Base-by-base conservation (phyloP, 2,797 vertebrate species). In the Cygnus olor region DNA sequence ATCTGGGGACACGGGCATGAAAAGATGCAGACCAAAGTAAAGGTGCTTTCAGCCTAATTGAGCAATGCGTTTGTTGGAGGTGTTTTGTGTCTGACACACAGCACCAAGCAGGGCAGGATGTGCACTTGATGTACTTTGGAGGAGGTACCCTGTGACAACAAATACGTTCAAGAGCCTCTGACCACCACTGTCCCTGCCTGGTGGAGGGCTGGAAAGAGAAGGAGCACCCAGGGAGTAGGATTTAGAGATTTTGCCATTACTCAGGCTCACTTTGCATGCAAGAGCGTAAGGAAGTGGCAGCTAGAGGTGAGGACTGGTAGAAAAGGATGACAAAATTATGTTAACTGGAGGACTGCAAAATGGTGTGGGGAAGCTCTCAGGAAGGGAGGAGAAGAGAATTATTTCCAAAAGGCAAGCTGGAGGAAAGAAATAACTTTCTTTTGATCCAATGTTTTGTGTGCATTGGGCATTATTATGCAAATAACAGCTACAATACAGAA, bases 391-490 rank as follows among this genome's bases (percentile, higher is more conserved):
- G 89, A 74, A 61, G 25, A 60, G 16, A 85, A 90, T 69, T 82
- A 25, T 84, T 95, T 94, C 32, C 61, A 45, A 82, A 90, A 77
- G 36, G 54, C 63, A 79, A 57, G 47, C 56, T 34, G n/a, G 28
- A 70, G 15, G 45, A 22, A 94, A 94, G 28, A 49, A 90, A 14
- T 9, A 85, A 90, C 68, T 94, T 91, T 70, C 80, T 88, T 89
- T 82, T 71, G 64, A 93, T 65, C 68, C 30, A 58, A 45, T 61
- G 79, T 93, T 93, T 72, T 92, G 85, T 96, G 82, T 88, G 57
- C 71, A 73, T 91, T 94, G 24, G 70, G 53, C 25, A 95, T 93
- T 96, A 70, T 93, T 85, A 82, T 95, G 95, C 80, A 97, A 94
- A 95, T 91, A 54, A 12, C 47, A 69, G 25, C 64, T 80, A 36